Conservation (phyloP, 2,113 vertebrate species). For the Mirounga angustirostris region DNA sequence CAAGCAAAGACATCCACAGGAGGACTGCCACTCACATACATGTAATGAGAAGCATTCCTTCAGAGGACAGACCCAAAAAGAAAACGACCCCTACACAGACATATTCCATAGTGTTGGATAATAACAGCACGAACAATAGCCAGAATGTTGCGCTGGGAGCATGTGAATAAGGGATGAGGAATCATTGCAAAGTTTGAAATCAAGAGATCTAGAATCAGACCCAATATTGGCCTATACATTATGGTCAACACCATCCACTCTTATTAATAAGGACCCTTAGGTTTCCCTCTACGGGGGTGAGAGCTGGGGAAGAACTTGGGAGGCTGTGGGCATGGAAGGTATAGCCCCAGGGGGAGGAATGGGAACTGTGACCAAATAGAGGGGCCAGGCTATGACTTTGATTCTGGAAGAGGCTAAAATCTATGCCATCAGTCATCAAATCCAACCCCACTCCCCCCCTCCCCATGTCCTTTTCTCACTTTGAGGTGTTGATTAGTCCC, state of each 20-base stretch:
- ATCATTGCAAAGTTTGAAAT: neutral
- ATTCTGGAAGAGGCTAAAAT: neutral
- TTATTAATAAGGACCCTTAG: neutral
- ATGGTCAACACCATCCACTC: neutral
- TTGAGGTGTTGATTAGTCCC: neutral
- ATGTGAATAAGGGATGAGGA: neutral
- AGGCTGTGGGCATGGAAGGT: neutral
- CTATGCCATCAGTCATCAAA: neutral
- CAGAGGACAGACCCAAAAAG: neutral
- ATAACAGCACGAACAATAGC: neutral
- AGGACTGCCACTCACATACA: neutral
- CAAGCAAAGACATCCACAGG: neutral
- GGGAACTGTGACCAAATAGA: neutral
- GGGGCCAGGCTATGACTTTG: neutral
- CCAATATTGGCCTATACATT: neutral
- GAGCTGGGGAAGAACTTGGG: neutral
- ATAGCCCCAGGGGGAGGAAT: neutral
- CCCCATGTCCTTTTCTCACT: neutral
- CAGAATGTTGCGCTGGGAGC: neutral
- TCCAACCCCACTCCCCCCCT: no score
- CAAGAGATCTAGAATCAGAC: neutral
- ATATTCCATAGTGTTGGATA: neutral
- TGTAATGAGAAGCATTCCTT: neutral
- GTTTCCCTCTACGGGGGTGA: neutral
- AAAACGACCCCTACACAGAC: neutral